A percentile compares a stretch with the other conserved stretches of the same genome.
These are phyloP conservation scores for Lydus trimaculatus DNA, from an alignment of 2,888 invertebrate species.

Conservation along the genomic window DNA sequence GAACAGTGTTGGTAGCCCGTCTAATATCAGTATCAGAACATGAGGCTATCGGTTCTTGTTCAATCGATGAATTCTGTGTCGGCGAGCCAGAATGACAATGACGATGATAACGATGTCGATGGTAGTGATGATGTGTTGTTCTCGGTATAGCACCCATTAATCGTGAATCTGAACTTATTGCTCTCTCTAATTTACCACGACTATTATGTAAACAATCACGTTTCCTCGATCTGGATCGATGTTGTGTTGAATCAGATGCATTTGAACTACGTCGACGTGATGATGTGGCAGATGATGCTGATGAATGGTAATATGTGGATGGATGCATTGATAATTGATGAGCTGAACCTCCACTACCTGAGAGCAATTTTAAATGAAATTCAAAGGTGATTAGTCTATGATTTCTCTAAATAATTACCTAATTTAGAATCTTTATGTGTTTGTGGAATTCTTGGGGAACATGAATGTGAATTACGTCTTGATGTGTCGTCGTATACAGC, in stretches of 20 bases:
- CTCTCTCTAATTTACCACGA: constrained; percentile 53
- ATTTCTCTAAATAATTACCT: constrained; percentile 22
- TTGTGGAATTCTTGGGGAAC: constrained; percentile 54
- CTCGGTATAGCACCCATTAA: constrained; percentile 51
- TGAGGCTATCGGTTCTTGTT: constrained; percentile 47
- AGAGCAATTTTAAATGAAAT: constrained; percentile 2
- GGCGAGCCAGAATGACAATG: constrained; percentile 33
- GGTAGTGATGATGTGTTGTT: constrained; percentile 31
- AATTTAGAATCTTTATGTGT: constrained; percentile 37
- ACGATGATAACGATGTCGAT: constrained; percentile 43
- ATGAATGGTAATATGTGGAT: constrained; percentile 13
- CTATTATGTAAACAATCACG: constrained; percentile 50
- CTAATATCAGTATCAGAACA: constrained; percentile 55
- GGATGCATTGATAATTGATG: constrained; percentile 49
- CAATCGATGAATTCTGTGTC: constrained; percentile 49
- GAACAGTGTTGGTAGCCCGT: constrained; percentile 42
- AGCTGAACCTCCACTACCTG: constrained; percentile 49
- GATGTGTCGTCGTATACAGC: constrained; percentile 40
- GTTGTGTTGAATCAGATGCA: constrained; percentile 57
- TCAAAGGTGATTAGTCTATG: not conserved
- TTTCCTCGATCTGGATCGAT: constrained; percentile 47
- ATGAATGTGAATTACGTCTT: constrained; percentile 55
- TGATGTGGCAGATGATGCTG: constrained; percentile 30
- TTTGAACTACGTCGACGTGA: constrained; percentile 57
- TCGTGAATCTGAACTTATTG: constrained; percentile 57